phyloP scores from a whole-genome alignment of 2,797 vertebrate species.

The Australoheros facetus region DNA sequence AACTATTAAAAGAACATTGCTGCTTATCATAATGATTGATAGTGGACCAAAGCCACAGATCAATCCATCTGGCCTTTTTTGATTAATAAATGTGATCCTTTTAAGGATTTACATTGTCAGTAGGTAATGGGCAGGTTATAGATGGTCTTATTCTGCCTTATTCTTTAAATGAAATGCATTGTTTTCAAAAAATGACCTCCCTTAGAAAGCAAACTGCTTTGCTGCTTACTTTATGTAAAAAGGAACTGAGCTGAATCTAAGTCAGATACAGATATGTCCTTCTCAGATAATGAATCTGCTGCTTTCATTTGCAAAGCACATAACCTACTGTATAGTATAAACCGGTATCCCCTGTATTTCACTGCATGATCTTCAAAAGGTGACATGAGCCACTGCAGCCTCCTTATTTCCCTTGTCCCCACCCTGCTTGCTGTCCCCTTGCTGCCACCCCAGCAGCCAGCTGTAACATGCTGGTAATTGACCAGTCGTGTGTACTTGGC shows the following conservation, averaged over 20 bases:
- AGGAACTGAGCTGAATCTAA: background rate
- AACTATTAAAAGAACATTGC: background rate
- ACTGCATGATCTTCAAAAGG: constrained; percentile 56
- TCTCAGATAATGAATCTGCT: background rate
- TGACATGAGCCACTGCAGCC: constrained; percentile 36
- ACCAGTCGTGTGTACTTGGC: constrained; percentile 50
- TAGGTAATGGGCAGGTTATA: background rate
- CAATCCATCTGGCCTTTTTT: background rate
- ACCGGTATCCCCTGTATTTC: constrained; percentile 27
- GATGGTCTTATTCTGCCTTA: too few relatives aligned
- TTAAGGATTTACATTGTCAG: background rate
- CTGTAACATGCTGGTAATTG: constrained; percentile 48
- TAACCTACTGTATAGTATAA: background rate
- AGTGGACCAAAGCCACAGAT: background rate
- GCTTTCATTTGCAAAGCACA: constrained; percentile 5
- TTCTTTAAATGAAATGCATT: too few relatives aligned
- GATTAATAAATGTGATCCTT: background rate
- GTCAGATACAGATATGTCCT: background rate
- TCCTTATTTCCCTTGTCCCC: constrained; percentile 19
- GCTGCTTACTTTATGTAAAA: background rate
- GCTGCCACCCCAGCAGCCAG: constrained; percentile 56
- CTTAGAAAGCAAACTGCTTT: too few relatives aligned
- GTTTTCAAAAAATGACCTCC: too few relatives aligned
- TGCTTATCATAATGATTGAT: too few relatives aligned
- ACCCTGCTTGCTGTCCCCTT: constrained; percentile 53